These are phyloP conservation scores for Sussaba pulchella DNA, from an alignment of 2,888 invertebrate genomes.

Conservation along the genomic window DNA sequence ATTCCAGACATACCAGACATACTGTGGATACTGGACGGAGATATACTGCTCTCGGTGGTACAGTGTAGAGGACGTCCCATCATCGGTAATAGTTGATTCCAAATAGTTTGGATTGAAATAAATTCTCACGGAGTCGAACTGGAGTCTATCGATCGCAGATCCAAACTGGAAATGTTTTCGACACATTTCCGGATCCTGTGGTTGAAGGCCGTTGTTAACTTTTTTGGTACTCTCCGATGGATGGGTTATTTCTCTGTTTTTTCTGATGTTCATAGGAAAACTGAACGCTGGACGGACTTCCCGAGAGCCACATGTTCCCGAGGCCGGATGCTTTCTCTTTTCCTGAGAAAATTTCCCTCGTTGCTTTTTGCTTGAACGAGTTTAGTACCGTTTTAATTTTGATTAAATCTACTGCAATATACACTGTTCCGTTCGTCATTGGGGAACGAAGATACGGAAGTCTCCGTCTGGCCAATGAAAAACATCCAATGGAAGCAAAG, in stretches of 20 bases:
- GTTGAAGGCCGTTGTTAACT: not conserved
- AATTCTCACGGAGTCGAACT: not conserved
- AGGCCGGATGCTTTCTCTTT: no score
- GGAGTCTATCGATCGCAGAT: not conserved
- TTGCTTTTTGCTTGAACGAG: no score
- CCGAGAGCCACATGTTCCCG: no score
- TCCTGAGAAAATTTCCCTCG: no score
- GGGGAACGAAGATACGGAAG: no score
- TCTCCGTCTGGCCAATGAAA: no score
- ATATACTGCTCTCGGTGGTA: not conserved
- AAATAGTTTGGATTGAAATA: not conserved
- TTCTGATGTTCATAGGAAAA: not conserved
- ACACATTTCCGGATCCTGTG: not conserved
- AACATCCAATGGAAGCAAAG: no score
- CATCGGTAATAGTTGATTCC: not conserved
- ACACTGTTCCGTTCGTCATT: no score
- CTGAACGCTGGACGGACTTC: no score
- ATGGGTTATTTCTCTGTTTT: not conserved
- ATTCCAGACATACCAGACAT: conserved; percentile 12
- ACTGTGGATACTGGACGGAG: conserved; percentile 1
- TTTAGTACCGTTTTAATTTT: no score
- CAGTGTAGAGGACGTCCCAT: not conserved
- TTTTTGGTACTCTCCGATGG: not conserved
- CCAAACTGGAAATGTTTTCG: not conserved
- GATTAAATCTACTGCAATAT: no score